Evolutionary conservation across 1,140 invertebrate species (phyloP).

Genomic region (Drosophila asahinai): DNA sequence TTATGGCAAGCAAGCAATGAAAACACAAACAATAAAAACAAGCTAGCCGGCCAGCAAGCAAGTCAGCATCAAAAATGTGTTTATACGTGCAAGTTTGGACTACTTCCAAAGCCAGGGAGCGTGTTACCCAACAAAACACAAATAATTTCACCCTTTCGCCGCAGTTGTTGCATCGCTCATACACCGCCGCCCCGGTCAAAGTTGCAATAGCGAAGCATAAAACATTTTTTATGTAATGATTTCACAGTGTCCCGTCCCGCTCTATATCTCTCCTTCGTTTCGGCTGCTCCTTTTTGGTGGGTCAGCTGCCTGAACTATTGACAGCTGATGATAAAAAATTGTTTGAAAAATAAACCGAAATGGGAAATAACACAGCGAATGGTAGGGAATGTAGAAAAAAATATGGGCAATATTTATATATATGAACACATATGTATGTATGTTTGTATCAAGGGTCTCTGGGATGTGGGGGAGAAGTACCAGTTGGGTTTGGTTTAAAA

Average conservation of each 20-base stretch:
- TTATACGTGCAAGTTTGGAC: slow-evolving; percentile 72
- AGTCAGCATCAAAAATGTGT: slow-evolving; percentile 59
- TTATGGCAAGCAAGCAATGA: slow-evolving; percentile 55
- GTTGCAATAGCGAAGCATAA: slow-evolving; percentile 78
- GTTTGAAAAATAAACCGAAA: slow-evolving; percentile 66
- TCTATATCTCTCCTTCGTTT: slow-evolving; percentile 50
- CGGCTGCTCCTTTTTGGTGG: slow-evolving; percentile 48
- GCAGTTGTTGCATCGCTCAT: slow-evolving; percentile 55
- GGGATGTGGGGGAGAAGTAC: not conserved
- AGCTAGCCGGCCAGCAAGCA: slow-evolving; percentile 10
- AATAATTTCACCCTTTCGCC: slow-evolving; percentile 9
- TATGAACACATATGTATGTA: not conserved
- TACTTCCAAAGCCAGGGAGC: slow-evolving; percentile 57
- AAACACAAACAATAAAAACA: slow-evolving; percentile 48
- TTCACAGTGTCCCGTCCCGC: slow-evolving; percentile 32
- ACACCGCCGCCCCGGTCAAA: slow-evolving; percentile 67
- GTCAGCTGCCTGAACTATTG: slow-evolving; percentile 75
- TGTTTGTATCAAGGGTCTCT: no score
- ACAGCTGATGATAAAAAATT: slow-evolving; percentile 83
- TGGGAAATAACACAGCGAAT: slow-evolving; percentile 17
- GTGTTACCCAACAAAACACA: slow-evolving; percentile 42
- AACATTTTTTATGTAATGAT: slow-evolving; percentile 82
- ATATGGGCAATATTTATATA: slow-evolving; percentile 7
- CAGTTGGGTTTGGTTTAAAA: slow-evolving; percentile 21
- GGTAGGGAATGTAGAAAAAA: not conserved